Conservation (phyloP, 35 echinoderm and acorn worm genomes). For the Ophiothrix spiculata region DNA sequence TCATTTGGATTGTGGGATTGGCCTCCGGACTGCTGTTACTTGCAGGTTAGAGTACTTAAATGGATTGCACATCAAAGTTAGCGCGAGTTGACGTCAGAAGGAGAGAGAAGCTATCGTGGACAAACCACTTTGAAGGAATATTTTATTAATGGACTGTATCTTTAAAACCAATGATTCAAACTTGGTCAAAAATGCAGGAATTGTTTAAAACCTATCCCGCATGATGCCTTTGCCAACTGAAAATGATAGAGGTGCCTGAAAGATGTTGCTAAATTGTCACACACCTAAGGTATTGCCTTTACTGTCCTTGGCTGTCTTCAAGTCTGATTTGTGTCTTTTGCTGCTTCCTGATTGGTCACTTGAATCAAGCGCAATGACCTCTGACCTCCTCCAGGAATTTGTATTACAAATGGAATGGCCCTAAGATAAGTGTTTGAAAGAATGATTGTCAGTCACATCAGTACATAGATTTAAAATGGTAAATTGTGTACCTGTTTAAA, state of each 20-base stretch:
- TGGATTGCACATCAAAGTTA: too few relatives aligned
- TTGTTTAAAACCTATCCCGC: too few relatives aligned
- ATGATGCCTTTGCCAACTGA: too few relatives aligned
- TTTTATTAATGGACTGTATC: too few relatives aligned
- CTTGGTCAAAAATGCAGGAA: too few relatives aligned
- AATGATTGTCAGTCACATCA: not conserved
- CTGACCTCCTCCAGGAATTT: constrained; percentile 49
- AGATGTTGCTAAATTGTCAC: not conserved
- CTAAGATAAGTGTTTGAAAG: not conserved
- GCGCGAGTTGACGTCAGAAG: too few relatives aligned
- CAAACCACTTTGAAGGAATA: too few relatives aligned
- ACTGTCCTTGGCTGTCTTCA: not conserved
- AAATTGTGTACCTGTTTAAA: not conserved
- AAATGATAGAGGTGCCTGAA: not conserved
- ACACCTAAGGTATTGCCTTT: constrained; percentile 12
- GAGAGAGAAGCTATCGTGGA: not conserved
- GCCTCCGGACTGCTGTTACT: too few relatives aligned
- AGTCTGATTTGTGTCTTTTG: not conserved
- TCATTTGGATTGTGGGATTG: too few relatives aligned
- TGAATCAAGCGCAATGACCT: constrained; percentile 13
- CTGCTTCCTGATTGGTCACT: not conserved
- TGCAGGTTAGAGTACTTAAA: too few relatives aligned
- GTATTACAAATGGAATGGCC: constrained; percentile 30
- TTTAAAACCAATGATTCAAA: too few relatives aligned
- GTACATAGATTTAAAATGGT: not conserved